Base-by-base conservation (phyloP, 2,797 vertebrate genomes). In the Propithecus perrieri region DNA sequence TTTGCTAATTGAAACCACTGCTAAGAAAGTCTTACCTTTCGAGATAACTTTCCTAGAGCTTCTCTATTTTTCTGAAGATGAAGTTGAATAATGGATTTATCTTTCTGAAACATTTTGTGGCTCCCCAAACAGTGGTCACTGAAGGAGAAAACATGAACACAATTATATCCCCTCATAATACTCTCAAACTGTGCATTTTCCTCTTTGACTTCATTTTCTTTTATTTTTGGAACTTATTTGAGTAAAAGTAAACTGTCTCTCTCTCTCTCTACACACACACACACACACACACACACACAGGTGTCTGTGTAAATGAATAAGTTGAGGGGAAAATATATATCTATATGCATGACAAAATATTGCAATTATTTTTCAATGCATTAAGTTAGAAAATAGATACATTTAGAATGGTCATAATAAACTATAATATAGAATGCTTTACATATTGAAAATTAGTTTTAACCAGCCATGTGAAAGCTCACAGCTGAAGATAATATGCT, bases 51-150 rank as follows among this genome's bases (percentile, higher is more conserved):
- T 94, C 81, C 96, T 69, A 85, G 96, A 89, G 12, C 0, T 12
- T 46, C 46, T 0, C 1, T 30, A 0, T 69, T 0, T 38, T 11
- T 94, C 78, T 97, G 98, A 0, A 99, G 98, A 30, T 0, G 90
- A 85, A 99, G 98, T 28, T 98, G 98, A 96, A 98, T 43, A 33
- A 89, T 85, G 67, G 95, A 81, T 48, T 53, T 95, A 26, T 97
- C 93, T 95, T 98, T 98, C 91, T 89, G 97, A 91, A 98, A 98
- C 46, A 79, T 94, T 88, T 96, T 97, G 6, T 98, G 98, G 63
- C 98, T 98, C 35, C 98, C 98, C 97, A 98, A 97, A 65, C 83
- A 67, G 26, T 65, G 90, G 48, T 89, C 61, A 43, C 97, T 96
- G 80, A 83, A 97, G 75, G 24, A 94, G 59, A 75, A 96, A 57